These are phyloP conservation scores for Papilio aristodemus DNA, from an alignment of 1,140 invertebrate genomes.

Conservation along the genomic window DNA sequence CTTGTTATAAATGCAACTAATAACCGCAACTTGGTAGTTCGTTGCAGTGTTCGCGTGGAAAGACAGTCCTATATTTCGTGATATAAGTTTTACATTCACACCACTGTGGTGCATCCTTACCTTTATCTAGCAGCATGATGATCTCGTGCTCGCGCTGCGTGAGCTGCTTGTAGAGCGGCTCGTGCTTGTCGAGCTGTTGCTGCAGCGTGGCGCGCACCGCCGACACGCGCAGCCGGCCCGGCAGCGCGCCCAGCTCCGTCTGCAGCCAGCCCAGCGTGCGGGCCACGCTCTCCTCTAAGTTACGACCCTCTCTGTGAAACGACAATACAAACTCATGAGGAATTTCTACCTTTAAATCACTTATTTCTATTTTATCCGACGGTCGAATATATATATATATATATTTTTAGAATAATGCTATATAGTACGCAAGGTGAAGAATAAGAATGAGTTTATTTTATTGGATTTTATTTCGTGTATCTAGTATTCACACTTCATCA, in stretches of 20 bases:
- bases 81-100: neutral
- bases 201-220: slow-evolving; percentile 91
- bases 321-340: neutral
- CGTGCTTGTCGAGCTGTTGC: slow-evolving; percentile 92
- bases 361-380: neutral
- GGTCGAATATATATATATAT: no score
- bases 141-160: slow-evolving; percentile 95
- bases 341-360: neutral
- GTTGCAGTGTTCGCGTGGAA: no score
- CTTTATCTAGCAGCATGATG: slow-evolving; percentile 96
- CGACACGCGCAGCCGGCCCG: slow-evolving; percentile 90
- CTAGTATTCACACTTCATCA: no score
- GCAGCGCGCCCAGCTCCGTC: slow-evolving; percentile 87
- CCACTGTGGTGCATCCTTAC: slow-evolving; percentile 79
- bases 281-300: slow-evolving; percentile 92
- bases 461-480: no score
- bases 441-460: no score
- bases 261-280: slow-evolving; percentile 94
- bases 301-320: slow-evolving; percentile 85
- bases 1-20: no score
- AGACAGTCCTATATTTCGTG: no score
- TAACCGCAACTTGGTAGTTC: no score
- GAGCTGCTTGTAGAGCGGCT: slow-evolving; percentile 93
- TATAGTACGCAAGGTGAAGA: no score
- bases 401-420: no score